phyloP scores from a whole-genome alignment of 2,113 vertebrate genomes.

The Pycnonotus jocosus region DNA sequence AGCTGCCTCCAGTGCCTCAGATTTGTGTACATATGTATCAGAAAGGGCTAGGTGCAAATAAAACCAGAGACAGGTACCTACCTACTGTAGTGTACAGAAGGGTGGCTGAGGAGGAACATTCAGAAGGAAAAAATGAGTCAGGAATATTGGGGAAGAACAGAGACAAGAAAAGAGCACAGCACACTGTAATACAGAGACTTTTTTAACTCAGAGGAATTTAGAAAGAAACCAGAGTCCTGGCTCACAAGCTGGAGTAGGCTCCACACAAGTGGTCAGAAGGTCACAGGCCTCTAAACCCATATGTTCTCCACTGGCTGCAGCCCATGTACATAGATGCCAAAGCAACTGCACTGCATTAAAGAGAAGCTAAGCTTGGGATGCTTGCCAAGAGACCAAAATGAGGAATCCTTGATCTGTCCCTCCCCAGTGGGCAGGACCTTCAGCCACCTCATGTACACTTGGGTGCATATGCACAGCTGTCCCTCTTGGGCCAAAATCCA shows the following conservation, averaged over 20 bases:
- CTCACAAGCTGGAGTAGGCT: neutral
- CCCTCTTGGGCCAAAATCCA: neutral
- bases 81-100: neutral
- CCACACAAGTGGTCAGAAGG: neutral
- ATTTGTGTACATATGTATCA: neutral
- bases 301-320: neutral
- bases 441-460: neutral
- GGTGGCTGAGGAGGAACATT: neutral
- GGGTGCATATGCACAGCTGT: rapidly evolving
- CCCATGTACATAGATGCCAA: rapidly evolving
- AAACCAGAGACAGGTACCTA: neutral
- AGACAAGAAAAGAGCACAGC: neutral
- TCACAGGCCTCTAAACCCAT: neutral
- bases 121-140: neutral
- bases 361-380: neutral
- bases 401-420: neutral
- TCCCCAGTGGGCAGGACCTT: neutral
- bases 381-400: neutral
- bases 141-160: neutral
- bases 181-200: neutral
- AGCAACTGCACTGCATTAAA: neutral
- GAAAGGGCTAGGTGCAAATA: neutral
- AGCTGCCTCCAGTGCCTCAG: neutral
- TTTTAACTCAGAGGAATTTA: neutral
- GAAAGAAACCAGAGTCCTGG: neutral